Percentiles rank a stretch among this genome's conserved stretches.
These are phyloP conservation scores for Cryptops parisi DNA, from an alignment of 2,888 invertebrate genomes.

Conservation along the genomic window DNA sequence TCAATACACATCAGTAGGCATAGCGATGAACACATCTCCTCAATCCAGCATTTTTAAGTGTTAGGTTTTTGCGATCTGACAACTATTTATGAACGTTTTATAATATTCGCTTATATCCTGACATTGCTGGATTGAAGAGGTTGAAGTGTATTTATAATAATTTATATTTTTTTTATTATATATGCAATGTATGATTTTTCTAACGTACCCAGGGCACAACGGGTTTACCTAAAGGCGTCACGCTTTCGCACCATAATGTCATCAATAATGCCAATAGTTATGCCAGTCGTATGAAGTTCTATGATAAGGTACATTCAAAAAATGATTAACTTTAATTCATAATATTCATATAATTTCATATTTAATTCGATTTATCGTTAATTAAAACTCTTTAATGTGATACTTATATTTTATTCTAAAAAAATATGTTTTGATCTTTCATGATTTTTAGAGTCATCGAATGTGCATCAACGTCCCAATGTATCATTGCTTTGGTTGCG, in stretches of 20 bases:
- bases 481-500: conserved; percentile 67
- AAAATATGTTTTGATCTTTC: not conserved
- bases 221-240: conserved; percentile 60
- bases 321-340: not conserved
- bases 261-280: conserved; percentile 59
- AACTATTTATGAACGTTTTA: too few relatives aligned
- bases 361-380: conserved; percentile 1
- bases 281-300: conserved; percentile 38
- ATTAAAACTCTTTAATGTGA: not conserved
- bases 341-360: conserved; percentile 1
- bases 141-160: too few relatives aligned
- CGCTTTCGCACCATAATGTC: conserved; percentile 52
- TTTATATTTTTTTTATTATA: not conserved
- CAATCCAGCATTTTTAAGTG: too few relatives aligned
- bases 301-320: conserved; percentile 29
- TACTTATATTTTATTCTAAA: too few relatives aligned
- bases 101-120: too few relatives aligned
- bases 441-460: conserved; percentile 17
- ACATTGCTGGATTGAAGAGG: too few relatives aligned
- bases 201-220: conserved; percentile 51
- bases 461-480: conserved; percentile 50
- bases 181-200: not conserved
- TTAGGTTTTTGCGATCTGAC: too few relatives aligned
- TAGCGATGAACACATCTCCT: too few relatives aligned
- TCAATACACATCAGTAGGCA: conserved; percentile 59